phyloP scores from a whole-genome alignment of 2,797 vertebrate genomes.

The Sorex maritimensis region DNA sequence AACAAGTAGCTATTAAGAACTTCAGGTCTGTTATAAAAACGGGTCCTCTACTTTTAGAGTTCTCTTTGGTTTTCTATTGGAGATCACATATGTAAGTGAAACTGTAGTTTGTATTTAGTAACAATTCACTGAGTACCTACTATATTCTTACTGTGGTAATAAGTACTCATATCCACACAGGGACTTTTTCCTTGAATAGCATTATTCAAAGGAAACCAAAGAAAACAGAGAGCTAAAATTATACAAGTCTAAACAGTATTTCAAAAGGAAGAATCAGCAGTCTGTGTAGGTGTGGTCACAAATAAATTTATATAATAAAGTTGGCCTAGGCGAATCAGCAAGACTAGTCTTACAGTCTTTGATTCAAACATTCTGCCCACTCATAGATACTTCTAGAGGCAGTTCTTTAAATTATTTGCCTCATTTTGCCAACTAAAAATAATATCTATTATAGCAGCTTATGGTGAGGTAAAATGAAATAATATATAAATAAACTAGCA shows the following conservation, averaged over 20 bases:
- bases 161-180: not conserved
- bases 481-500: not conserved
- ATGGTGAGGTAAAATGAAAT: not conserved
- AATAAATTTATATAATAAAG: not conserved
- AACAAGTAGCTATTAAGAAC: not conserved
- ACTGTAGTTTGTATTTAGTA: not conserved
- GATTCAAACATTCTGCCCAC: not conserved
- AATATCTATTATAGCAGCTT: not conserved
- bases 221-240: not conserved
- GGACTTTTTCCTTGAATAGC: not conserved
- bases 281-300: not conserved
- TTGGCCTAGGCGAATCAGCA: not conserved
- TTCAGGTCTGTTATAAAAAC: not conserved
- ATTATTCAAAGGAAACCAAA: conserved; percentile 28
- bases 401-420: not conserved
- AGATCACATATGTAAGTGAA: not conserved
- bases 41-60: not conserved
- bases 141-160: not conserved
- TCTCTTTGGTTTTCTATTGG: conserved; percentile 7
- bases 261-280: not conserved
- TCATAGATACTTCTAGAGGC: fast-evolving
- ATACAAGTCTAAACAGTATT: not conserved
- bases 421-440: not conserved
- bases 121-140: not conserved
- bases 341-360: not conserved